Base-by-base conservation (phyloP, 2,888 invertebrate genomes). In the Gibbula magus region DNA sequence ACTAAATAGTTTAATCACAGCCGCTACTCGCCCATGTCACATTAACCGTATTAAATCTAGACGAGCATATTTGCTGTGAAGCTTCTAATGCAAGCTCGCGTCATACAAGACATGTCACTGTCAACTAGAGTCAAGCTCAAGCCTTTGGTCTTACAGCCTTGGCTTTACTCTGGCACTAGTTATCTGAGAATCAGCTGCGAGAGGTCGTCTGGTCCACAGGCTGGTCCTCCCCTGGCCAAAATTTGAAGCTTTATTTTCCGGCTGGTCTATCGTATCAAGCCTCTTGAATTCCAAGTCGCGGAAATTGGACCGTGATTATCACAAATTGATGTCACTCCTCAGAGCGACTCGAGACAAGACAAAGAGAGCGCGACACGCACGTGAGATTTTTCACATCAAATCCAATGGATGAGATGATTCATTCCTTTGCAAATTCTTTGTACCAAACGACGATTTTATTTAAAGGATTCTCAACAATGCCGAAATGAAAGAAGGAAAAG, bases 371-470 rank as follows among this genome's bases (percentile, higher is more conserved):
- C 75, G 52, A 35, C 53, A 54, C 75, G 35, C 75, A 75, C 75
- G 75, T 75, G 75, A 75, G 75, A 54, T 75, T 75, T 75, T 75
- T 75, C 75, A 53, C 75, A 75, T 54, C 53, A 54, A 54, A 75
- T 75, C 70, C 32, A 39, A 70, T 32, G 70, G 70, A n/a, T 32
- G 39, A 70, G 70, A 70, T 70, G 70, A 70, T 70, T 70, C 70
- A 70, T 39, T 32, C 70, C 70, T 35, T 35, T 39, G 70, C 32
- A 70, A 70, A 70, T 70, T 70, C 70, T 70, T 70, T 70, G 70
- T 70, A 70, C 70, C 70, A 70, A 70, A 70, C 35, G 70, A 70
- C 70, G 70, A 70, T 70, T 39, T 70, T 70, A 70, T 70, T 70
- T 70, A 70, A 39, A 70, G 70, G 39, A 70, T 70, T 70, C 39